Conservation (phyloP, 1,140 invertebrate species). For the Ceratoteleas bidentatus region DNA sequence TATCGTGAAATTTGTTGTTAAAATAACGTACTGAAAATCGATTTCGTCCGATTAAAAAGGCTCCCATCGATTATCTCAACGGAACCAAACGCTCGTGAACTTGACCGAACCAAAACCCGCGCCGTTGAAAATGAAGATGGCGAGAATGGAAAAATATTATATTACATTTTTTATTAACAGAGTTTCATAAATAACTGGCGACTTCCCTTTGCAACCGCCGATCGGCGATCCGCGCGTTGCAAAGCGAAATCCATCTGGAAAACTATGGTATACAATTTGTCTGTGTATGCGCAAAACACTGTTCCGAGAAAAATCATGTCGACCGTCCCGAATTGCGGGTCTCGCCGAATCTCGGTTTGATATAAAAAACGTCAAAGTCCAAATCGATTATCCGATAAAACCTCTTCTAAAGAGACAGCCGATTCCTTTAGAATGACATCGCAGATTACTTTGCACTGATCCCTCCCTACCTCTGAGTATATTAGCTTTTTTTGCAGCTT, state of each 20-base stretch:
- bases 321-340: conserved; percentile 25
- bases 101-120: conserved; percentile 9
- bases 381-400: conserved; percentile 24
- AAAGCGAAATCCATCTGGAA: conserved; percentile 51
- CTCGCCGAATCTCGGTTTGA: conserved; percentile 10
- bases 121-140: conserved; percentile 24
- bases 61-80: background rate
- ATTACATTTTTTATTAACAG: conserved; percentile 57
- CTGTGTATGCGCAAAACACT: conserved; percentile 42
- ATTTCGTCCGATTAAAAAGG: background rate
- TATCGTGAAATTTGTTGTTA: conserved; percentile 7
- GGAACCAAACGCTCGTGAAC: background rate
- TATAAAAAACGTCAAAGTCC: conserved; percentile 36
- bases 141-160: conserved; percentile 37
- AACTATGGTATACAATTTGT: conserved; percentile 55
- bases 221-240: conserved; percentile 34
- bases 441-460: conserved; percentile 39
- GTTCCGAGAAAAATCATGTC: conserved; percentile 43
- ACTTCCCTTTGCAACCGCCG: conserved; percentile 49
- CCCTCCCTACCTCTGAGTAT: conserved; percentile 42
- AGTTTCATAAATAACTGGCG: conserved; percentile 55
- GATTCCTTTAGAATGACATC: conserved; percentile 27
- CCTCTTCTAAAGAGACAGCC: conserved; percentile 29
- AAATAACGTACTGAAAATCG: conserved; percentile 13
- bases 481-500: conserved; percentile 36